Evolutionary conservation across 2,888 invertebrate genomes (phyloP).

Genomic region (Halictus ligatus): DNA sequence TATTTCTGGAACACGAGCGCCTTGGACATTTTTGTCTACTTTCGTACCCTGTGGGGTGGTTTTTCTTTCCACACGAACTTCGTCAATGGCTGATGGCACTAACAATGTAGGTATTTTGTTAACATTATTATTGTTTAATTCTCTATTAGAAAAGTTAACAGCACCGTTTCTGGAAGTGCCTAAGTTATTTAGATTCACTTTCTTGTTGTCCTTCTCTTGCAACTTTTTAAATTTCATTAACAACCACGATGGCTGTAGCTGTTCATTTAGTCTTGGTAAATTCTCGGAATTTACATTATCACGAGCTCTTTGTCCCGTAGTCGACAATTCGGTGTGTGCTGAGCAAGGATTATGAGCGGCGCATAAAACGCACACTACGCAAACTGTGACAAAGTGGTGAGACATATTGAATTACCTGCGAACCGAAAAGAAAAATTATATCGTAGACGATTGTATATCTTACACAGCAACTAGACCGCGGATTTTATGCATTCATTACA

Average conservation of each 20-base stretch:
- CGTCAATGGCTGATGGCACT: slow-evolving; percentile 23
- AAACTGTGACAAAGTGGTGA: slow-evolving; percentile 91
- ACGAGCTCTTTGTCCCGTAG: slow-evolving; percentile 26
- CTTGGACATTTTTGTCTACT: slow-evolving; percentile 12
- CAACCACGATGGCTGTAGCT: slow-evolving; percentile 61
- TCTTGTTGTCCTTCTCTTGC: slow-evolving; percentile 55
- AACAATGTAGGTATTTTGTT: slow-evolving; percentile 24
- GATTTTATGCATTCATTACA: neutral
- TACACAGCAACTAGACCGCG: neutral
- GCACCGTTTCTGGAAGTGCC: slow-evolving; percentile 46
- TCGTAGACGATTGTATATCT: neutral
- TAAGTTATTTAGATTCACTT: slow-evolving; percentile 49
- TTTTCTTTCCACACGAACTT: slow-evolving; percentile 27
- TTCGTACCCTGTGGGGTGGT: slow-evolving; percentile 27
- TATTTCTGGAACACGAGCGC: neutral
- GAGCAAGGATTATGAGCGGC: slow-evolving; percentile 91
- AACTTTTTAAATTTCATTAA: slow-evolving; percentile 72
- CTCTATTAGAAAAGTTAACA: slow-evolving; percentile 59
- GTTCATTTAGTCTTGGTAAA: slow-evolving; percentile 58
- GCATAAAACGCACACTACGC: slow-evolving; percentile 92
- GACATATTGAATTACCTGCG: slow-evolving; percentile 82
- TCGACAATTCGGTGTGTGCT: slow-evolving; percentile 87
- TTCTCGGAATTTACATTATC: slow-evolving; percentile 54
- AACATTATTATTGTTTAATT: slow-evolving; percentile 36
- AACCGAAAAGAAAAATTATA: slow-evolving; percentile 39